Percentiles rank a stretch among this genome's conserved stretches.
Evolutionary conservation across 2,113 vertebrate genomes (phyloP).

Genomic region (Vidua macroura): DNA sequence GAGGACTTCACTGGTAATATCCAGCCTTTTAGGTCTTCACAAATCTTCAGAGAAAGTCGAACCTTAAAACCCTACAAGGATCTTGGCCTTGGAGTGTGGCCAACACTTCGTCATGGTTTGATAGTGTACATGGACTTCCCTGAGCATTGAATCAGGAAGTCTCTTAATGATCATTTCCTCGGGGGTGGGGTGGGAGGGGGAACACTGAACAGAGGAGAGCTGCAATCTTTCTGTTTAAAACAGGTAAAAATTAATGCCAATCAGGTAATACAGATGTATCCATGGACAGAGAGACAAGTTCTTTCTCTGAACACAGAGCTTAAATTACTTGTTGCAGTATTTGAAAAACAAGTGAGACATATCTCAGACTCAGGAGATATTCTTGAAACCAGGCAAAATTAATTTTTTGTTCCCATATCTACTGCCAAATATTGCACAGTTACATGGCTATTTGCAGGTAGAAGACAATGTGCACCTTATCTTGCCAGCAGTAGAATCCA

Average conservation of each 20-base stretch:
- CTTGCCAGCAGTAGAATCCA: conserved; percentile 60
- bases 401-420: conserved; percentile 58
- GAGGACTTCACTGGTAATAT: not conserved
- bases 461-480: conserved; percentile 62
- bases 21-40: not conserved
- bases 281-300: not conserved
- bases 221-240: conserved; percentile 13
- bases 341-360: conserved; percentile 69
- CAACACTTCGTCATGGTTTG: not conserved
- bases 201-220: not conserved
- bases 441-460: conserved; percentile 70
- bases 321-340: conserved; percentile 25
- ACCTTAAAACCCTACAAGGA: not conserved
- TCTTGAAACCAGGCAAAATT: conserved; percentile 60
- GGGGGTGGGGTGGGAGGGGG: no score
- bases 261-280: not conserved
- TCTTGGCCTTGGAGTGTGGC: not conserved
- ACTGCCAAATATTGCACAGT: conserved; percentile 55
- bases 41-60: not conserved
- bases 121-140: not conserved
- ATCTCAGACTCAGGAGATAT: conserved; percentile 65
- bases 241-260: not conserved
- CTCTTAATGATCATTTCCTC: not conserved
- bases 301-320: not conserved
- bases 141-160: not conserved